Evolutionary conservation across 2,888 invertebrate genomes (phyloP).

Genomic region (Sinhomidia bicolor): DNA sequence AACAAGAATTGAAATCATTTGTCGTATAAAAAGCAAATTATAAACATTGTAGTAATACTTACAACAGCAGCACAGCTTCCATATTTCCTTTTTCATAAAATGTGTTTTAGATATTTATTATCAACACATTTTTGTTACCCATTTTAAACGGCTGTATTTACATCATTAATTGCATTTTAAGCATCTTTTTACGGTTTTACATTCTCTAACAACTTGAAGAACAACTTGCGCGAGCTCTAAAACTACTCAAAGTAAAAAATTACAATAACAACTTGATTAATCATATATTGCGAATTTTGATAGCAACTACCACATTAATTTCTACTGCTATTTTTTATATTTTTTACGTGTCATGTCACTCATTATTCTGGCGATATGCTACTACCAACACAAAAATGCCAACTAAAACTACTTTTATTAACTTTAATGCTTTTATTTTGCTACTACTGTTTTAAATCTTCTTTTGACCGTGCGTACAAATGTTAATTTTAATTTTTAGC

Average conservation of each 20-base stretch:
- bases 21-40: slow-evolving; percentile 48
- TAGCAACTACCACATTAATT: not conserved
- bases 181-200: slow-evolving; percentile 15
- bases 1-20: not conserved
- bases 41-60: slow-evolving; percentile 30
- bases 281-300: not conserved
- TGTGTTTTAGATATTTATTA: not conserved
- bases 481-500: slow-evolving; percentile 9
- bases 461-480: not conserved
- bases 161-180: slow-evolving; percentile 43
- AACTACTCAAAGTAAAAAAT: slow-evolving; percentile 6
- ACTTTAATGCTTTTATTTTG: not conserved
- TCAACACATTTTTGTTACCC: not conserved
- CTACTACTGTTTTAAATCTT: not conserved
- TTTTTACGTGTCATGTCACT: not conserved
- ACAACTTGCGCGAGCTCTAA: slow-evolving; percentile 33
- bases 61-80: slow-evolving; percentile 54
- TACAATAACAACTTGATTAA: not conserved
- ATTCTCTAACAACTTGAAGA: not conserved
- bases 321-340: not conserved
- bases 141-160: slow-evolving; percentile 45
- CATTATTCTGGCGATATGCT: not conserved
- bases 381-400: not conserved
- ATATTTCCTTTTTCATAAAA: slow-evolving; percentile 39
- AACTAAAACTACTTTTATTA: not conserved